phyloP scores from a whole-genome alignment of 2,113 vertebrate species.

The Antigone vipio region DNA sequence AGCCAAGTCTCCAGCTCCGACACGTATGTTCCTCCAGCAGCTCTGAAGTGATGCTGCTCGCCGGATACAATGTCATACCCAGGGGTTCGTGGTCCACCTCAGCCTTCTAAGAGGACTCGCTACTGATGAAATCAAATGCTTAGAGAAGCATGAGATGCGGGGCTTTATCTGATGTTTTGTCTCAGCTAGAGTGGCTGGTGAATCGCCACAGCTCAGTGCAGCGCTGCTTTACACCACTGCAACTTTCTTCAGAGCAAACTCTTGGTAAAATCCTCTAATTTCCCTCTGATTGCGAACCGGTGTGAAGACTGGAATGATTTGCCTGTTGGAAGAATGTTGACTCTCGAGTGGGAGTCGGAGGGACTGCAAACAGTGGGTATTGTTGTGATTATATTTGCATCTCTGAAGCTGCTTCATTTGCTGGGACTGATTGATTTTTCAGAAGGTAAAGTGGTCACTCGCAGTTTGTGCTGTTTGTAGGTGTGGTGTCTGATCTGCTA shows the following conservation, averaged over 20 bases:
- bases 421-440: constrained; percentile 99
- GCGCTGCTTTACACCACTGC: constrained; percentile 47
- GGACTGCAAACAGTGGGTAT: constrained; percentile 98
- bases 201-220: background rate
- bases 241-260: constrained; percentile 66
- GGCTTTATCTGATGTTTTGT: constrained; percentile 51
- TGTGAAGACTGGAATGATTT: constrained; percentile 79
- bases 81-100: constrained; percentile 21
- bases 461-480: constrained; percentile 55
- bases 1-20: constrained; percentile 45
- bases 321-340: constrained; percentile 82
- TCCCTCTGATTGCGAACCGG: constrained; percentile 49
- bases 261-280: constrained; percentile 60
- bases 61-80: constrained; percentile 24
- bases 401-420: constrained; percentile 97
- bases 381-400: constrained; percentile 94
- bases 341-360: constrained; percentile 94
- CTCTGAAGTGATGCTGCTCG: constrained; percentile 15
- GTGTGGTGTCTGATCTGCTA: constrained; percentile 22
- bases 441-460: constrained; percentile 89
- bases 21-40: constrained; percentile 46
- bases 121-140: constrained; percentile 69
- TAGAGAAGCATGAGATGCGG: constrained; percentile 68
- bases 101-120: constrained; percentile 33
- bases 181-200: constrained; percentile 55